A percentile compares a stretch with the other conserved stretches of the same genome.
Conservation (phyloP, 1,140 invertebrate species). For the Eufriesea mexicana region DNA sequence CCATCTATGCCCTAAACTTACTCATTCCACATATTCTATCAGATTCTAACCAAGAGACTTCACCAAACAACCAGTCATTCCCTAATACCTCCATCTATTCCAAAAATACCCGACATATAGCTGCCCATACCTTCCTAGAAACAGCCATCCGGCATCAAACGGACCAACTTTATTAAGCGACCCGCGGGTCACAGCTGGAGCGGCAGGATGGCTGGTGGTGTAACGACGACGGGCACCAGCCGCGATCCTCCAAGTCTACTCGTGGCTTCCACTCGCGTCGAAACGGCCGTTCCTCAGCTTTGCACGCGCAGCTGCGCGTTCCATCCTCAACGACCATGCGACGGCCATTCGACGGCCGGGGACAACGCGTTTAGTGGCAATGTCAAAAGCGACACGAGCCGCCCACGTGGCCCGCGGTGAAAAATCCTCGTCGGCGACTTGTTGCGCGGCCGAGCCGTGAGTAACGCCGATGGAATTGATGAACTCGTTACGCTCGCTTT, state of each 20-base stretch:
- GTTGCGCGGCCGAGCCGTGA: conserved; percentile 48
- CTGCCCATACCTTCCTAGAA: not conserved
- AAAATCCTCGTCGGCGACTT: conserved; percentile 53
- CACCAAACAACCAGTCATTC: no score
- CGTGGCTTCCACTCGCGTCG: not conserved
- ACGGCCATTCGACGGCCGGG: conserved; percentile 45
- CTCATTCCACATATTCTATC: no score
- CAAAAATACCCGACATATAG: not conserved
- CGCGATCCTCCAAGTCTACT: not conserved
- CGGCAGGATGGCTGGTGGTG: not conserved
- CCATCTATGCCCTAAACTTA: no score
- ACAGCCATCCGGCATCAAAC: not conserved
- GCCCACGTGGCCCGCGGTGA: conserved; percentile 51
- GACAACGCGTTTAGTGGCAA: conserved; percentile 56
- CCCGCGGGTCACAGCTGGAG: conserved; percentile 11
- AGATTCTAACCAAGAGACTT: no score
- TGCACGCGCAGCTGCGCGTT: conserved; percentile 7
- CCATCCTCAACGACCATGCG: conserved; percentile 14
- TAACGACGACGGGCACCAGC: not conserved
- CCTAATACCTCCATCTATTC: not conserved
- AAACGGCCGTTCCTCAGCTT: not conserved
- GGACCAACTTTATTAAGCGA: conserved; percentile 15
- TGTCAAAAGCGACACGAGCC: conserved; percentile 60
- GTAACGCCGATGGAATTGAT: conserved; percentile 60
- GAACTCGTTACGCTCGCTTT: conserved; percentile 57